Conservation (phyloP, 2,797 vertebrate genomes). For the Benthosema pterotum region DNA sequence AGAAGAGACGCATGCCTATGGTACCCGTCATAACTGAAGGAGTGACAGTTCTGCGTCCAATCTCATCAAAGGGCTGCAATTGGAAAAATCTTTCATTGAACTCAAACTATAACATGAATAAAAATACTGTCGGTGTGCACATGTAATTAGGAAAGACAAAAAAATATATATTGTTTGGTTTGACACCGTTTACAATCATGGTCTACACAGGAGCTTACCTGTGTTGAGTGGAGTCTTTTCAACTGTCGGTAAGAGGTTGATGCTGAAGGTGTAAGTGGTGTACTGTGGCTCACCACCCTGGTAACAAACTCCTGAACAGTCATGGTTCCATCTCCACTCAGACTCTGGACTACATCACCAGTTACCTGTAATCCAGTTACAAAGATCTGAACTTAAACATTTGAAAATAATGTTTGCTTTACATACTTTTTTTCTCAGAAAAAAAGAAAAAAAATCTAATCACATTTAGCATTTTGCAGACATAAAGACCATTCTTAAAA, state of each 20-base stretch:
- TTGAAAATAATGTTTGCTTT: too few relatives aligned
- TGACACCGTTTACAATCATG: too few relatives aligned
- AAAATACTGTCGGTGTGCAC: too few relatives aligned
- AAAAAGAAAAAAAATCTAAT: too few relatives aligned
- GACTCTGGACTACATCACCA: constrained; percentile 81
- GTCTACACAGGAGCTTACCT: constrained; percentile 79
- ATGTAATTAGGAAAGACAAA: too few relatives aligned
- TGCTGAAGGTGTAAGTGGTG: constrained; percentile 84
- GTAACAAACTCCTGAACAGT: constrained; percentile 90
- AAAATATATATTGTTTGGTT: too few relatives aligned
- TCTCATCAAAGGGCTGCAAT: constrained; percentile 90
- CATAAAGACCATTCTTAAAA: too few relatives aligned
- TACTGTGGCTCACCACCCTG: constrained; percentile 81
- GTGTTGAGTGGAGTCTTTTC: constrained; percentile 92
- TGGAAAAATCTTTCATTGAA: neutral
- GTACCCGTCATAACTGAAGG: constrained; percentile 82
- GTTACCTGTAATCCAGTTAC: constrained; percentile 71
- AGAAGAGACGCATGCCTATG: constrained; percentile 88
- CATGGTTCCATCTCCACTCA: constrained; percentile 81
- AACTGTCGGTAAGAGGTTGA: constrained; percentile 94
- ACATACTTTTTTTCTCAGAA: too few relatives aligned
- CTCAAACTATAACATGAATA: neutral
- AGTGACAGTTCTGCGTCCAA: constrained; percentile 83
- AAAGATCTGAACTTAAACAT: too few relatives aligned
- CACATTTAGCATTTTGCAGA: too few relatives aligned